Base-by-base conservation (phyloP, 1,140 invertebrate species). In the Trichomalopsis sarcophagae region DNA sequence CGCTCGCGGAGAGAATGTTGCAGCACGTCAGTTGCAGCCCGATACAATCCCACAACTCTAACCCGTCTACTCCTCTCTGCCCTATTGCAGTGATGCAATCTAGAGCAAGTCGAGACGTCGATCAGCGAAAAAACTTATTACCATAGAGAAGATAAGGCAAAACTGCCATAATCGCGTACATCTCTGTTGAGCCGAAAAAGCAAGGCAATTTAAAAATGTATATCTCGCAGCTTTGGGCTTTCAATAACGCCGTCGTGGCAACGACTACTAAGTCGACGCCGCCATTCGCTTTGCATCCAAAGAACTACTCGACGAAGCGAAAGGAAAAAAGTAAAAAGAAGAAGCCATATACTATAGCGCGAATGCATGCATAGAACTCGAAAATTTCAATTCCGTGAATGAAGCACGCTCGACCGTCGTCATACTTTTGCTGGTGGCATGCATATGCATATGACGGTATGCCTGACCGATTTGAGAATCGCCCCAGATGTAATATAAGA, bases 141-240 rank as follows among this genome's bases (percentile, higher is more conserved):
- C 40, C 75, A 50, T 50, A 21, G 23, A 50, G 44, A 55, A 50
- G 40, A 47, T 55, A 50, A 77, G 40, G 44, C 27, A 50, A 77
- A 77, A 77, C 75, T 50, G n/a, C n/a, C n/a, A 50, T 50, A 77
- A 77, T 77, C 75, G 27, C 6, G 75, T n/a, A 27, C n/a, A 1
- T 1, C 6, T 4, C 55, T 13, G 13, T 62, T n/a, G 13, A 3
- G 33, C 30, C 33, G 30, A 17, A 21, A 75, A 71, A 33, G 69
- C 30, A 62, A 17, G 17, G 13, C 23, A 10, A 71, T 75, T 75
- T 36, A 44, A 75, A 75, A 40, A 75, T 40, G 40, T 33, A n/a
- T 62, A 7, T 62, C 55, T 17, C 55, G 55, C 55, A 6, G 21
- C 55, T n/a, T 10, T n/a, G 17, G 10, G 55, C 55, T 62, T 62